These are phyloP conservation scores for Cistogaster globosa DNA, from an alignment of 2,888 invertebrate species.

Conservation along the genomic window DNA sequence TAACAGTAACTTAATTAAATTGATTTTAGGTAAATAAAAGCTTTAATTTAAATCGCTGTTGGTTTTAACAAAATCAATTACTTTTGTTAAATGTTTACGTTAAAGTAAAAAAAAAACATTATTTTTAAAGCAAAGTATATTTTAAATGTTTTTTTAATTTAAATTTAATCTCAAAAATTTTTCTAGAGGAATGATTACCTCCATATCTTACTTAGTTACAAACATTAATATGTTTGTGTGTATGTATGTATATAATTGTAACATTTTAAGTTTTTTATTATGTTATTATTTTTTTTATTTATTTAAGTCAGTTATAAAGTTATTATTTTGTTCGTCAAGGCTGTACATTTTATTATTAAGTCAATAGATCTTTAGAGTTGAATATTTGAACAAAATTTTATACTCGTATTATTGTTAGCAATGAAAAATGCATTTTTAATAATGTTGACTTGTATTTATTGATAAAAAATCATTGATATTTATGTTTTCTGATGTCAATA, in stretches of 20 bases:
- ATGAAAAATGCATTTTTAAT: constrained; percentile 13
- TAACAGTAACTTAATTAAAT: too few species aligned
- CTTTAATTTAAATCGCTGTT: too few species aligned
- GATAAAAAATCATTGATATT: constrained; percentile 9
- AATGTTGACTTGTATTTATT: background rate
- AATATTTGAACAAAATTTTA: background rate
- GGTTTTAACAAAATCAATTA: too few species aligned
- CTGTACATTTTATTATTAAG: background rate
- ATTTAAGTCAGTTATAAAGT: background rate
- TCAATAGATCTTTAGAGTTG: background rate
- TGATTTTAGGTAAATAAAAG: too few species aligned
- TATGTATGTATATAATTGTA: background rate
- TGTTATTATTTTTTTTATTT: background rate
- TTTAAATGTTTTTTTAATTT: too few species aligned
- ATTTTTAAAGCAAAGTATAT: too few species aligned
- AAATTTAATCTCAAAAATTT: too few species aligned
- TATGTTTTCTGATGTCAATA: constrained; percentile 20
- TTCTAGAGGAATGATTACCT: too few species aligned
- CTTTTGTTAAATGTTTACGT: too few species aligned
- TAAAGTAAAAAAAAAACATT: too few species aligned
- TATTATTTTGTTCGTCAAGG: constrained; percentile 3
- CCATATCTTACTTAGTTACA: too few species aligned
- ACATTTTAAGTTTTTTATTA: background rate
- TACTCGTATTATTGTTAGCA: background rate
- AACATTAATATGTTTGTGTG: too few species aligned